Evolutionary conservation across 2,888 invertebrate species (phyloP).

Genomic region (Caenorhabditis macrosperma): DNA sequence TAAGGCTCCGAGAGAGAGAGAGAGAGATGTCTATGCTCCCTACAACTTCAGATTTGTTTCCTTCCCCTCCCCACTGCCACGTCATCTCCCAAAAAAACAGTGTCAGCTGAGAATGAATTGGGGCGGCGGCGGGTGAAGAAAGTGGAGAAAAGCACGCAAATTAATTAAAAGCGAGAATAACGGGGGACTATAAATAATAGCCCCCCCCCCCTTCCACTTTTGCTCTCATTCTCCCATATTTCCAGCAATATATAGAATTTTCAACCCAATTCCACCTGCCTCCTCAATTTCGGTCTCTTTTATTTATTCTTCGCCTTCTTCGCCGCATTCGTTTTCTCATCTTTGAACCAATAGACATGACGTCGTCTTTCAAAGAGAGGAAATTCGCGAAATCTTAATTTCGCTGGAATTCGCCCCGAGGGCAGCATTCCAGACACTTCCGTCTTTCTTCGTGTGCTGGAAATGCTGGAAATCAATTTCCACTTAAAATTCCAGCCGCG

Average conservation of each 20-base stretch:
- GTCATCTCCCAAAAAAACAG: slow-evolving; percentile 8
- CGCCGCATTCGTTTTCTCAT: too few relatives aligned
- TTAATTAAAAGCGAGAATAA: not conserved
- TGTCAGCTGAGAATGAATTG: not conserved
- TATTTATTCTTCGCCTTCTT: too few relatives aligned
- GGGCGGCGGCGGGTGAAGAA: not conserved
- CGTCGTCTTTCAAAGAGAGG: too few relatives aligned
- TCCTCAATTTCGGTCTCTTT: too few relatives aligned
- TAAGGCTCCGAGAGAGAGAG: too few relatives aligned
- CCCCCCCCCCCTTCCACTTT: not conserved
- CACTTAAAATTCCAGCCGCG: slow-evolving; percentile 12
- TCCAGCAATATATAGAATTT: too few relatives aligned
- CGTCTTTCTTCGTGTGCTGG: not conserved
- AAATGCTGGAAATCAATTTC: not conserved
- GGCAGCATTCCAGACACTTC: slow-evolving; percentile 6
- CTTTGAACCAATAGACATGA: too few relatives aligned
- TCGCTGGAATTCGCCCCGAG: too few relatives aligned
- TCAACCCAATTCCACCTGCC: not conserved
- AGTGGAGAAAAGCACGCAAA: not conserved
- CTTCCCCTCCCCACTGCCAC: slow-evolving; percentile 8
- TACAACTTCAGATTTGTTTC: slow-evolving; percentile 54
- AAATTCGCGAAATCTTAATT: too few relatives aligned
- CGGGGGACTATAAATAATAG: not conserved
- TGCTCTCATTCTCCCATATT: not conserved
- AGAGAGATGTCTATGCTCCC: slow-evolving; percentile 4